Base-by-base conservation (phyloP, 1,140 invertebrate species). In the Drosophila gunungcola region DNA sequence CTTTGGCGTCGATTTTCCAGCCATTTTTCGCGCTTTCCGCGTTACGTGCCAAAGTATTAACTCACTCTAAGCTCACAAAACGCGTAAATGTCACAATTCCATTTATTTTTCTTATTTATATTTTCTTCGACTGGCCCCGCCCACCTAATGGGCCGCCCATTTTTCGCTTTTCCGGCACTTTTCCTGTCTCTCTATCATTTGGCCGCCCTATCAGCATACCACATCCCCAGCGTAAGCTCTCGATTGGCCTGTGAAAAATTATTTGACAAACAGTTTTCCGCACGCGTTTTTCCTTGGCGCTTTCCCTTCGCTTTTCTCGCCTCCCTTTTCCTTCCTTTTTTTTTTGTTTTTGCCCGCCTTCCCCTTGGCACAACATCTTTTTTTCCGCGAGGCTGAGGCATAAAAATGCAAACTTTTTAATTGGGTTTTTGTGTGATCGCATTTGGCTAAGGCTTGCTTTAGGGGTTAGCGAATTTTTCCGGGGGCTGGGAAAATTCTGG, bases 351-450 rank as follows among this genome's bases (percentile, higher is more conserved):
- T 7, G 29, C 29, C 29, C 7, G 29, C 29, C 29, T 32, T 32
- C 12, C 29, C 7, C 45, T 64, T 48, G 63, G 63, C 43, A 16
- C 60, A 48, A 67, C 63, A 67, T 65, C 43, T 67, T 68, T 55
- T 61, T 69, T 42, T 65, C 32, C 38, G 32, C 60, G 38, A 54
- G 54, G 55, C 51, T 70, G 29, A 65, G 72, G 76, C 80, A 88
- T 89, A 88, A 88, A 88, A 89, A 89, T 89, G 84, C 73, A 88
- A 88, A 88, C 84, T 88, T 88, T 88, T 88, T 88, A 88, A 89
- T 88, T 88, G 84, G 84, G 84, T 88, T 88, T 88, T 74, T 88
- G 67, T 83, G 78, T 78, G 80, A 86, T 86, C 83, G 73, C 79
- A 85, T 78, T 79, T 70, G 51, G 68, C 68, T 70, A 70, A 57